phyloP scores from a whole-genome alignment of 2,113 vertebrate species.

The Microtus oregoni region DNA sequence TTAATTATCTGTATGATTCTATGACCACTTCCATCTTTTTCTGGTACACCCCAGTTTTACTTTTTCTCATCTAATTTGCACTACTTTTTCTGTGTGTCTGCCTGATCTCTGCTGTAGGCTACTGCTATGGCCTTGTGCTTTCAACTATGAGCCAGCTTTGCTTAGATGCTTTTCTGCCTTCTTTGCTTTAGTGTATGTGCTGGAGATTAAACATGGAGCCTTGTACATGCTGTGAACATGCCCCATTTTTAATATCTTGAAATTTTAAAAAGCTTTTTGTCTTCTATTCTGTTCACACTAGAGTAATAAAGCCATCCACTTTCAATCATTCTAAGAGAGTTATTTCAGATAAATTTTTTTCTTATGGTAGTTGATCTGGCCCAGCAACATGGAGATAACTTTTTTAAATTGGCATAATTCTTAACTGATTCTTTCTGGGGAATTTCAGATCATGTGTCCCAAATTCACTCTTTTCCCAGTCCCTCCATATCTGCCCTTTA shows the following conservation, averaged over 20 bases:
- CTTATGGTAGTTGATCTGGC: constrained; percentile 3
- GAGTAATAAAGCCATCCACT: not conserved
- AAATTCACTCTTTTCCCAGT: not conserved
- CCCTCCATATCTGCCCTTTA: not conserved
- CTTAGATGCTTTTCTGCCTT: not conserved
- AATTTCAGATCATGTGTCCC: not conserved
- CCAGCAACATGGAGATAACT: constrained; percentile 6
- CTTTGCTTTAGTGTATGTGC: not conserved
- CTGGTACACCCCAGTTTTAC: not conserved
- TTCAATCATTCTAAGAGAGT: constrained; percentile 43
- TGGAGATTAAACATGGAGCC: not conserved
- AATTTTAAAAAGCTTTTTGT: not conserved
- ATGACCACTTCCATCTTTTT: not conserved
- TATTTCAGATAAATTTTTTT: not conserved
- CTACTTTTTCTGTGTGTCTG: not conserved
- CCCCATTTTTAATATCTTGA: not conserved
- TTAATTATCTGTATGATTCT: constrained; percentile 6
- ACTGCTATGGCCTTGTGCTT: not conserved
- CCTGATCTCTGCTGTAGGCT: not conserved
- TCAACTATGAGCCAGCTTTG: not conserved
- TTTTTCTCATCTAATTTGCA: constrained; percentile 30
- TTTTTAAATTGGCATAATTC: not conserved
- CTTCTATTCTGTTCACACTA: not conserved
- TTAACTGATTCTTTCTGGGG: not conserved
- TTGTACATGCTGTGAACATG: not conserved